Percentiles rank a stretch among this genome's conserved stretches.
These are phyloP conservation scores for Halcyon senegalensis DNA, from an alignment of 2,113 vertebrate genomes.

Conservation along the genomic window DNA sequence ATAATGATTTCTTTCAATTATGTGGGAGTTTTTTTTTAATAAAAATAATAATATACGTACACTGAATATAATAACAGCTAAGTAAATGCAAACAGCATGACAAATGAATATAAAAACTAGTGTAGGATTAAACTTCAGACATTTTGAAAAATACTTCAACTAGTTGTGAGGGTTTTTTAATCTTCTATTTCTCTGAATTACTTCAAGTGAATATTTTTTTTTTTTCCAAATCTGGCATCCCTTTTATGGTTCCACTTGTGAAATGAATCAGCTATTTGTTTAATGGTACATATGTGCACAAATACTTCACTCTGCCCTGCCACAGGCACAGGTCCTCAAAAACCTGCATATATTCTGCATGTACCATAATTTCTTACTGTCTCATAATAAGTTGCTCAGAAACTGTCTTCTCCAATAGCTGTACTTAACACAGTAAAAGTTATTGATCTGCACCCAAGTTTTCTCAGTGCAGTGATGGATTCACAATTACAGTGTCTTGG, in stretches of 20 bases:
- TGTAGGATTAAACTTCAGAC: background rate
- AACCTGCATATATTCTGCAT: background rate
- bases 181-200: background rate
- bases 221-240: background rate
- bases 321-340: background rate
- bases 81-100: background rate
- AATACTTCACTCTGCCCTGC: background rate
- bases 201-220: background rate
- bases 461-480: background rate
- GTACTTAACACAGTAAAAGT: background rate
- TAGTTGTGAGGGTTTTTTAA: background rate
- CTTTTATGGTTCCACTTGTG: background rate
- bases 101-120: background rate
- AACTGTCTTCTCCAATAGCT: background rate
- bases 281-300: background rate
- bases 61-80: background rate
- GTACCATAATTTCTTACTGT: background rate
- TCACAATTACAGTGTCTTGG: background rate
- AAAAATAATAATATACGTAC: background rate
- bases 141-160: background rate
- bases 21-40: background rate
- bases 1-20: background rate
- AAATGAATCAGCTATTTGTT: too few species aligned
- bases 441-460: background rate
- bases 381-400: background rate